Conservation (phyloP, 1,140 invertebrate species). For the Asobara japonica region DNA sequence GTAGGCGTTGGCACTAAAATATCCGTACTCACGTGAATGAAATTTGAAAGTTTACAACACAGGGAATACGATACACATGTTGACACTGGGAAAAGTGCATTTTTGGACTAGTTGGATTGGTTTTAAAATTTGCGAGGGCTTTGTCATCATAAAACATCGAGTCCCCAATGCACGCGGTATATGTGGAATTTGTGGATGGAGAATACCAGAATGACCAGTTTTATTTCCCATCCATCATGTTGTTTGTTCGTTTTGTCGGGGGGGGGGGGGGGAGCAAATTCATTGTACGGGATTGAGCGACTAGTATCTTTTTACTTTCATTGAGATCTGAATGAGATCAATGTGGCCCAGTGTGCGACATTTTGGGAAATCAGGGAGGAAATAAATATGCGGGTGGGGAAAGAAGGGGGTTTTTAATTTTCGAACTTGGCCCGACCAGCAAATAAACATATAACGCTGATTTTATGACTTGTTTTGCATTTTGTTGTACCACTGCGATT, state of each 20-base stretch:
- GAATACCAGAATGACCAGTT: not conserved
- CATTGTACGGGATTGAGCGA: not conserved
- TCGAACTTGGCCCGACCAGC: too few relatives aligned
- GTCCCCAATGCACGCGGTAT: too few relatives aligned
- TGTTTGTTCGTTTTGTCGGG: too few relatives aligned
- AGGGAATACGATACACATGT: not conserved
- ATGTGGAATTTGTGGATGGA: not conserved
- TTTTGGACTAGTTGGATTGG: not conserved
- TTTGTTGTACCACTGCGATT: conserved; percentile 22
- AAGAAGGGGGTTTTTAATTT: too few relatives aligned
- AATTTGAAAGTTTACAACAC: not conserved
- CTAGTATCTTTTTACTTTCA: not conserved
- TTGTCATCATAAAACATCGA: not conserved
- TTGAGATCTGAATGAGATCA: too few relatives aligned
- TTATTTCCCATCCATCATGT: not conserved
- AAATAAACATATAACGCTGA: not conserved
- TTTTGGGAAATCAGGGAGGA: too few relatives aligned
- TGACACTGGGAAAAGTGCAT: not conserved
- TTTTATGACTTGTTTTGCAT: conserved; percentile 27
- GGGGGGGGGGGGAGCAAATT: not conserved
- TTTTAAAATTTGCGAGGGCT: not conserved
- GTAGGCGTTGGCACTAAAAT: not conserved
- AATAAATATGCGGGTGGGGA: too few relatives aligned
- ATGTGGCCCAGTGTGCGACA: too few relatives aligned
- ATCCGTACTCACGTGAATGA: not conserved